Conservation (phyloP, 2,888 invertebrate genomes). For the Clepsis dumicolana region DNA sequence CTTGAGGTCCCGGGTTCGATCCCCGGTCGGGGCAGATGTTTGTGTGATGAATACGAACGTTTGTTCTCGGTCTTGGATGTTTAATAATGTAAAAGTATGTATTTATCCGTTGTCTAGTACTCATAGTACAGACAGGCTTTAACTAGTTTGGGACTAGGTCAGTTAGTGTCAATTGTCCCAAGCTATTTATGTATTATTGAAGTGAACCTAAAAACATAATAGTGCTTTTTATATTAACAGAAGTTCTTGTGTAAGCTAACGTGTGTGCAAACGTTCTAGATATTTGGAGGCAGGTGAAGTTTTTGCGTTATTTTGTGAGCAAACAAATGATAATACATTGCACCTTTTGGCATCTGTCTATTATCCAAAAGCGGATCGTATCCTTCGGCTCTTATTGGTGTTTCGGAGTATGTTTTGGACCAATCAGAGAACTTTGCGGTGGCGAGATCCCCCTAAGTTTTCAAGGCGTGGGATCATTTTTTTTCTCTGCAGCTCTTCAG, state of each 20-base stretch:
- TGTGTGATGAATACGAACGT: too few relatives aligned
- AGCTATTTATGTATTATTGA: too few relatives aligned
- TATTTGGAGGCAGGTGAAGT: conserved; percentile 29
- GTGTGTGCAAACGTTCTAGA: background rate
- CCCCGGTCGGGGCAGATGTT: too few relatives aligned
- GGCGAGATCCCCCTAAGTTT: conserved; percentile 18
- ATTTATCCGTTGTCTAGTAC: too few relatives aligned
- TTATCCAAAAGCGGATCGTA: conserved; percentile 18
- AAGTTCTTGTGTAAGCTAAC: background rate
- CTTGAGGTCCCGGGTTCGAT: too few relatives aligned
- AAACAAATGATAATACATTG: conserved; percentile 32
- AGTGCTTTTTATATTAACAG: conserved; percentile 15
- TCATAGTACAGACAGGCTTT: too few relatives aligned
- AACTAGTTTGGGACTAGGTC: too few relatives aligned
- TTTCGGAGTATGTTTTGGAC: conserved; percentile 15
- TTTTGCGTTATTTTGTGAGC: conserved; percentile 23
- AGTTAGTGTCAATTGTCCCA: too few relatives aligned
- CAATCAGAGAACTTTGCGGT: conserved; percentile 21
- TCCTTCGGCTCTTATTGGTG: conserved; percentile 30
- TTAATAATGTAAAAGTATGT: too few relatives aligned
- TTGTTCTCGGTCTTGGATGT: too few relatives aligned
- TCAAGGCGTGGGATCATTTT: conserved; percentile 37
- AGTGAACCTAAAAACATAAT: conserved; percentile 21
- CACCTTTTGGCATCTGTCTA: conserved; percentile 30
- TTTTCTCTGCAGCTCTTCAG: conserved; percentile 4